Conservation (phyloP, 2,797 vertebrate species). For the Ptychobarbus kaznakovi region DNA sequence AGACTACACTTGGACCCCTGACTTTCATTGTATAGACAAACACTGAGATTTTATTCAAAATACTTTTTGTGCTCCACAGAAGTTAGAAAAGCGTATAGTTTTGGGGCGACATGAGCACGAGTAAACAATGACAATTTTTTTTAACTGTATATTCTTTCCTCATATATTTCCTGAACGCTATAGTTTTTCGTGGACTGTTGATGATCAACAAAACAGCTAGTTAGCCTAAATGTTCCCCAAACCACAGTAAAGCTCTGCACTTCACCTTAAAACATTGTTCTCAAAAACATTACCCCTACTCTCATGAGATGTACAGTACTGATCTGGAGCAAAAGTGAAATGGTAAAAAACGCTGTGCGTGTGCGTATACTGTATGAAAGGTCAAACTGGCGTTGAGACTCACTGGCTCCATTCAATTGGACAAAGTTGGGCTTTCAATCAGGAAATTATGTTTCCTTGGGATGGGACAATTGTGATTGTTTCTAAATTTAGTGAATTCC, state of each 20-base stretch:
- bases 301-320: conserved; percentile 37
- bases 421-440: conserved; percentile 42
- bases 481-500: conserved; percentile 73
- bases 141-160: not conserved
- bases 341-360: conserved; percentile 54
- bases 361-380: conserved; percentile 48
- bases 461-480: conserved; percentile 67
- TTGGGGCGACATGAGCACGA: not conserved
- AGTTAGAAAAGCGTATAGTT: not conserved
- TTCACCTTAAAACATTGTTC: conserved; percentile 11
- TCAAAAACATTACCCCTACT: conserved; percentile 7
- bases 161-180: not conserved
- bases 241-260: not conserved
- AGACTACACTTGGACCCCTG: not conserved
- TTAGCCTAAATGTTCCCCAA: not conserved
- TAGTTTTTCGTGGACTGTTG: not conserved
- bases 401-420: conserved; percentile 33
- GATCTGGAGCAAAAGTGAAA: conserved; percentile 54
- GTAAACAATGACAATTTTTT: not conserved
- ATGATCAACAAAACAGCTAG: not conserved
- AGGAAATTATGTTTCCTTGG: conserved; percentile 74
- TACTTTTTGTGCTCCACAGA: not conserved
- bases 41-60: not conserved
- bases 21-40: not conserved
- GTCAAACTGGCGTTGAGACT: conserved; percentile 57